Evolutionary conservation across 2,888 invertebrate genomes (phyloP), one percentile per base, ranked within the genome.

Genomic region (Palloptera scutellata): DNA sequence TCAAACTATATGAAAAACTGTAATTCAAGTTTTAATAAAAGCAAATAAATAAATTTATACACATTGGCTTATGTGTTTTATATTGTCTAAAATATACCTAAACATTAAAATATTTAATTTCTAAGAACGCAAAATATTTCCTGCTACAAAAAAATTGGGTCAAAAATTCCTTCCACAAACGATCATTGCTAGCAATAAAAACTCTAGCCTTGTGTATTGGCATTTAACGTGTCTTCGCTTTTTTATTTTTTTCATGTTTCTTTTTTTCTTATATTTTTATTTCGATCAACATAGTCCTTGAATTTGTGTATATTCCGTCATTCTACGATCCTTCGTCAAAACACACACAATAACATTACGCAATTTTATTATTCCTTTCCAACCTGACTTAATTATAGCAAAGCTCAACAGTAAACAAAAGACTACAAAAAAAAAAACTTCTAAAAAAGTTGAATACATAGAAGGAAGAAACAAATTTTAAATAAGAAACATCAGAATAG

Each of bases 361-460:
- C 78, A 78, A 78, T 77, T 77, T 74, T 75, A 75, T 76, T 9
- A 41, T n/a, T 61, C 52, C 15, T 53, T 61, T 71, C 74, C 76
- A 77, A 78, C 78, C 78, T 78, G 78, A 75, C 53, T 42, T 78
- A 76, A 78, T 78, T 78, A 78, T 78, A 78, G 77, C 77, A 78
- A n/a, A n/a, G n/a, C n/a, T n/a, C 48, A 2, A 48, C 8, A 48
- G 15, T 48, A 48, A 48, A 48, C 13, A 48, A 13, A 48, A 48
- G n/a, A 48, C 48, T 48, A 4, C 13, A 15, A n/a, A 48, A 15
- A 48, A 48, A 48, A 48, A 48, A n/a, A n/a, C n/a, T n/a, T n/a
- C n/a, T n/a, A n/a, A 48, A n/a, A 48, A 5, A 9, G 12, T 11
- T 10, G 12, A 48, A 48, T 71, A 62, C n/a, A 48, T 15, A 48